A percentile compares a stretch with the other conserved stretches of the same genome.
phyloP scores from a whole-genome alignment of 1,140 invertebrate genomes.

The Sesamia nonagrioides region DNA sequence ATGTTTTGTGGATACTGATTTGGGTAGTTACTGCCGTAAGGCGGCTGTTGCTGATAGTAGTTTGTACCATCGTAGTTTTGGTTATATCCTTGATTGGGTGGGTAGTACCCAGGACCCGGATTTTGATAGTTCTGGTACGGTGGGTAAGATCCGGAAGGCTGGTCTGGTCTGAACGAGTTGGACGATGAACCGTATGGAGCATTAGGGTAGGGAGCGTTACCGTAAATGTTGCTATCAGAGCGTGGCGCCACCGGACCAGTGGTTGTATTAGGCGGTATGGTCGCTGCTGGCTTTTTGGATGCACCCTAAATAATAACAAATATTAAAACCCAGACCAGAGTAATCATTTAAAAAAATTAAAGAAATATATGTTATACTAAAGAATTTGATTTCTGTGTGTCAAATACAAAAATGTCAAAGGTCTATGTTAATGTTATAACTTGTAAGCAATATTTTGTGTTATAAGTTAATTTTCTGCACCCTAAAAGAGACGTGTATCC shows the following conservation, averaged over 20 bases:
- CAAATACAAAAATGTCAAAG: too few relatives aligned
- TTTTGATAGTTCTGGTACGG: constrained; percentile 77
- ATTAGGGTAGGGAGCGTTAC: constrained; percentile 66
- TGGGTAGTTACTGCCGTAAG: constrained; percentile 72
- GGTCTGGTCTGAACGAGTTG: constrained; percentile 67
- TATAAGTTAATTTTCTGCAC: too few relatives aligned
- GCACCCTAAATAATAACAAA: constrained; percentile 76
- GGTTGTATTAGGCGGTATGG: constrained; percentile 89
- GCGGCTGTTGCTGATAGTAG: constrained; percentile 76
- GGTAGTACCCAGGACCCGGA: constrained; percentile 72
- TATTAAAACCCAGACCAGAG: not conserved
- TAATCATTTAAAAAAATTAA: not conserved
- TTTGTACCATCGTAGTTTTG: constrained; percentile 79
- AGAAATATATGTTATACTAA: too few relatives aligned
- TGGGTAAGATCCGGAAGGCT: constrained; percentile 68
- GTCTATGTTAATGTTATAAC: too few relatives aligned
- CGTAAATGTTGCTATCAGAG: constrained; percentile 60
- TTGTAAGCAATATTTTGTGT: too few relatives aligned
- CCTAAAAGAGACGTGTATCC: too few relatives aligned
- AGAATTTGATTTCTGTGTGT: too few relatives aligned
- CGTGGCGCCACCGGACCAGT: constrained; percentile 59
- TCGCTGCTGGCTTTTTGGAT: constrained; percentile 90
- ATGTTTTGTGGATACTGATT: constrained; percentile 77
- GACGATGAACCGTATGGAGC: constrained; percentile 65
- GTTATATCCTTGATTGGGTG: constrained; percentile 79